Conservation (phyloP, 2,888 invertebrate species). For the Macrostomum cliftonense region DNA sequence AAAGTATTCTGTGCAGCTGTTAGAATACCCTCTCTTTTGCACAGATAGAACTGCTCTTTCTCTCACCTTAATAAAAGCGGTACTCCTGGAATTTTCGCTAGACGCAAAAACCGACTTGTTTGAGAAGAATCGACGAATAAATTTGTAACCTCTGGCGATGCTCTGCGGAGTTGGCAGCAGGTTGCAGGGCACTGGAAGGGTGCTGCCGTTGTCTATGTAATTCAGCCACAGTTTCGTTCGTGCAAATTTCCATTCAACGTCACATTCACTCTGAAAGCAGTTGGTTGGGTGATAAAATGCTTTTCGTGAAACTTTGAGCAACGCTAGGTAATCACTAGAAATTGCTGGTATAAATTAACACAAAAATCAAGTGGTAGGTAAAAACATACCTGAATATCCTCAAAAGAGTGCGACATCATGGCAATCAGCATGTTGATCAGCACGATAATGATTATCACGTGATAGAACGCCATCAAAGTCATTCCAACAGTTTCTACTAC, state of each 20-base stretch:
- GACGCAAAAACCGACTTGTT: constrained; percentile 16
- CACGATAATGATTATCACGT: constrained; percentile 13
- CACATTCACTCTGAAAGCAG: constrained; percentile 39
- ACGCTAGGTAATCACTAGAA: too few species aligned
- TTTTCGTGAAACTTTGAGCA: too few species aligned
- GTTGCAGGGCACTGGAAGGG: constrained; percentile 53
- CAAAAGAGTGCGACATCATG: constrained; percentile 17
- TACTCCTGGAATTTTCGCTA: constrained; percentile 21
- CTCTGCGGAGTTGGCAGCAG: constrained; percentile 42
- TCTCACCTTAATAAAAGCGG: constrained; percentile 32
- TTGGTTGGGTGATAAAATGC: too few species aligned
- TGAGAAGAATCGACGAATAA: constrained; percentile 17
- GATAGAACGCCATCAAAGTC: constrained; percentile 8
- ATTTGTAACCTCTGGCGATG: constrained; percentile 23
- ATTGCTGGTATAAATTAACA: too few species aligned
- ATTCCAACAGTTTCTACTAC: constrained; percentile 23
- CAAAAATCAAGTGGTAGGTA: too few species aligned
- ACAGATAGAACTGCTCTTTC: too few species aligned
- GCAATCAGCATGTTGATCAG: constrained; percentile 20
- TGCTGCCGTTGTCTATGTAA: constrained; percentile 51
- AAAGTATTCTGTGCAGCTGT: too few species aligned
- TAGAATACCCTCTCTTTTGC: too few species aligned
- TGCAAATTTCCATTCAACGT: constrained; percentile 58
- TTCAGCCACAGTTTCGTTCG: constrained; percentile 54
- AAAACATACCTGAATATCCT: constrained; percentile 13